Base-by-base conservation (phyloP, 2,797 vertebrate genomes). In the Squalus acanthias region DNA sequence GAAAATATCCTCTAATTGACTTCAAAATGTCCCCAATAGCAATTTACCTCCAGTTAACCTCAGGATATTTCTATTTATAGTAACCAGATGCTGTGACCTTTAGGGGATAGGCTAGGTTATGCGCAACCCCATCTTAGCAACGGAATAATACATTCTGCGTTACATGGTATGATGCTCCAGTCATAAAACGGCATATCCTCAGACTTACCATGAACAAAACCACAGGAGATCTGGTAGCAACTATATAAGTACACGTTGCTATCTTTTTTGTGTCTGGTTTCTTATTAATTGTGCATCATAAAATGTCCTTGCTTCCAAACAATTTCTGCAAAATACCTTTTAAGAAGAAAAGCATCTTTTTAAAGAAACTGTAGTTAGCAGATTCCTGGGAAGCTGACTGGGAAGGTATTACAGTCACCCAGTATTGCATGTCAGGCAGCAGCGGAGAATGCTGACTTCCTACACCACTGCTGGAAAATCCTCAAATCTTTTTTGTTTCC, bases 21-120 rank as follows among this genome's bases (percentile, higher is more conserved):
- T 46, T 67, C 12, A 67, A 67, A 67, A 67, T 67, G 65, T 67
- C 1, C 65, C 65, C 15, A 67, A 15, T 85, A 85, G 82, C 82
- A 85, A 85, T 85, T 85, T 39, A 50, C 82, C 82, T 85, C 17
- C 50, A 50, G 82, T 85, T 85, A 85, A 85, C 46, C 82, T 39
- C 63, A 33, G 33, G 7, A 65, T 92, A 69, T 13, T n/a, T 46
- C 79, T 20, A 69, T 46, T 65, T 93, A 39, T 67, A 39, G 33
- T 67, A 93, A n/a, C 91, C 69, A 92, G 60, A 22, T 93, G 4
- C 91, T 69, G 91, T 69, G 65, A 46, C n/a, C 91, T 69, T 93
- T 93, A 93, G 67, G 26, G 20, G 63, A 46, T 93, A 93, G 67
- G 91, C 8, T 93, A 93, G n/a, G 39, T 93, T 93, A 17, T 93